Evolutionary conservation across 2,797 vertebrate genomes (phyloP), one percentile per base, ranked within the genome.

Genomic region (Bufotes viridis): DNA sequence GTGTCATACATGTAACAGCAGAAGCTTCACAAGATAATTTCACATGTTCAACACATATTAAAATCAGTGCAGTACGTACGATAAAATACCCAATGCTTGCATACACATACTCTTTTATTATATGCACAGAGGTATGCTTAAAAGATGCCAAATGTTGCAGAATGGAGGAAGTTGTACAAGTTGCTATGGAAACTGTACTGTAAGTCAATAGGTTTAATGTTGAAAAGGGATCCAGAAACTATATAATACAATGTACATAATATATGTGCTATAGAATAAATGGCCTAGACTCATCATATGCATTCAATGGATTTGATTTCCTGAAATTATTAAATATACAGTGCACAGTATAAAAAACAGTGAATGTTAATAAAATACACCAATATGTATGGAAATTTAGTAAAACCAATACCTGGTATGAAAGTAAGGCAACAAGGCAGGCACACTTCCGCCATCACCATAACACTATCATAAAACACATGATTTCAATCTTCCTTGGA

Each of bases 161-260:
- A 70, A 69, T n/a, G 14, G 24, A 57, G 26, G 6, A 60, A 72
- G 29, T 84, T 49, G n/a, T 84, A 55, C 69, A 49, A n/a, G 55
- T 84, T 84, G 29, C 82, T 60, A 75, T 84, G 69, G 69, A 60
- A 74, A 84, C 82, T 84, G 55, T 42, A 75, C 55, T 53, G 42
- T 55, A 86, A 53, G 75, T 65, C 74, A 78, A 79, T 79, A 57
- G 58, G 51, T 69, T 53, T 78, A 51, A 29, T 34, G 70, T 34
- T 83, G 14, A 18, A 22, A 74, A 57, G 34, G 13, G 17, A 60
- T 61, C 14, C 29, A 42, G 6, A 74, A 67, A 67, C 14, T 69
- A 55, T 1, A 29, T 53, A 11, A 55, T 49, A 12, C 14, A 0
- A 53, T 13, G 17, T 53, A 34, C 29, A 34, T 34, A 34, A 34